Base-by-base conservation (phyloP, 2,113 vertebrate species). In the Otocyon megalotis region DNA sequence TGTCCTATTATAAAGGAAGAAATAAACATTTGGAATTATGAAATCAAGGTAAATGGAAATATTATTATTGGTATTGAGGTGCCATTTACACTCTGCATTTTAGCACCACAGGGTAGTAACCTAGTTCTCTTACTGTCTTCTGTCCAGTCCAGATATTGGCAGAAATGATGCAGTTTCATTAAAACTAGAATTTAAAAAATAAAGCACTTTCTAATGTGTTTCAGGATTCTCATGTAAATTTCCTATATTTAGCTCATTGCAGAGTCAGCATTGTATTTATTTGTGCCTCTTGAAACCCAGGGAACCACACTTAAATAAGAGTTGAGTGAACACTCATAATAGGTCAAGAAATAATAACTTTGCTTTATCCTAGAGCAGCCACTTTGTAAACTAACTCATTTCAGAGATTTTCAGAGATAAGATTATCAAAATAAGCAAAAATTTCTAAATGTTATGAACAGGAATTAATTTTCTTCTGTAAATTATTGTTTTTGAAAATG, bases 401-500 rank as follows among this genome's bases (percentile, higher is more conserved):
- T 28, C 0, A 8, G n/a, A 72, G 28, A 83, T 30, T 35, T 88
- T 6, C 43, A 43, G 43, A 19, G 30, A 83, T 54, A 62, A 88
- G 32, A 43, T 2, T n/a, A 86, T 63, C 28, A 63, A 9, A 56
- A 82, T 5, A n/a, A 80, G 93, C 96, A 97, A 54, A 81, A 24
- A 32, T 83, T 92, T 24, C 11, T 82, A 96, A 16, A 90, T 96
- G 88, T 93, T 35, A 60, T 89, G 69, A 94, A 74, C 1, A 92
- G 37, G 85, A 69, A 30, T 26, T 16, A 2, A 91, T 60, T 94
- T 32, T 71, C 83, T 91, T 82, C 56, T 9, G 91, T 71, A 60
- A 94, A 97, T 71, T 72, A 77, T 79, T 96, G 28, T 79, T 93
- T 96, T 72, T 86, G 96, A 88, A 86, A 82, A 54, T 93, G 93